Percentiles rank a stretch among this genome's conserved stretches.
phyloP scores from a whole-genome alignment of 2,888 invertebrate genomes.

The Bruchidius siliquastri region DNA sequence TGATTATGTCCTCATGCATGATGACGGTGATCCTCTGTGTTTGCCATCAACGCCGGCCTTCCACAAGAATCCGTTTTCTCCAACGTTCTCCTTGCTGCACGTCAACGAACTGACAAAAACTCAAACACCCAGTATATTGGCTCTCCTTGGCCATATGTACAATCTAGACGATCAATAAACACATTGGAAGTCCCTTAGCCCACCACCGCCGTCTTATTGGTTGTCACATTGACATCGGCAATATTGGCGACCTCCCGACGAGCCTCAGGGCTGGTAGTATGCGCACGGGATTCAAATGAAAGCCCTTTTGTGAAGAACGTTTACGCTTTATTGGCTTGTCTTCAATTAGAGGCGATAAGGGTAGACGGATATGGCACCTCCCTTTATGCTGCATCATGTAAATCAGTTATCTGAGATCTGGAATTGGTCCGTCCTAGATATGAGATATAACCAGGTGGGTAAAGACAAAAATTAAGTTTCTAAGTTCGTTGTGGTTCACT shows the following conservation, averaged over 20 bases:
- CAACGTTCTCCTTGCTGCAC: no score
- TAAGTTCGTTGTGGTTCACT: no score
- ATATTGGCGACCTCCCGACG: constrained; percentile 35
- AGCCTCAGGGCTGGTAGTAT: not conserved
- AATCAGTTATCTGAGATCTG: not conserved
- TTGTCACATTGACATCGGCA: constrained; percentile 37
- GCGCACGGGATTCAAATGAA: not conserved
- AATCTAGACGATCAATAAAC: constrained; percentile 26
- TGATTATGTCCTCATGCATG: no score
- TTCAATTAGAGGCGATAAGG: not conserved
- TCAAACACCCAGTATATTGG: not conserved
- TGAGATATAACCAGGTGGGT: no score
- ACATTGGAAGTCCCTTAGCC: constrained; percentile 29
- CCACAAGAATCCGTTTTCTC: no score
- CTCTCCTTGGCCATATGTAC: constrained; percentile 9
- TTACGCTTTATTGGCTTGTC: not conserved
- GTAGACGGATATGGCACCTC: not conserved
- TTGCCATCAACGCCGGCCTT: no score
- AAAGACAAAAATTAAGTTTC: no score
- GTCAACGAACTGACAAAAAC: no score
- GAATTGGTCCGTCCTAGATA: not conserved
- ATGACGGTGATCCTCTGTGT: no score
- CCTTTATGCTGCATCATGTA: not conserved
- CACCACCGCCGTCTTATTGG: constrained; percentile 34
- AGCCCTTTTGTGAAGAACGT: not conserved